phyloP scores from a whole-genome alignment of 2,113 vertebrate genomes.

The Nycticorax nycticorax region DNA sequence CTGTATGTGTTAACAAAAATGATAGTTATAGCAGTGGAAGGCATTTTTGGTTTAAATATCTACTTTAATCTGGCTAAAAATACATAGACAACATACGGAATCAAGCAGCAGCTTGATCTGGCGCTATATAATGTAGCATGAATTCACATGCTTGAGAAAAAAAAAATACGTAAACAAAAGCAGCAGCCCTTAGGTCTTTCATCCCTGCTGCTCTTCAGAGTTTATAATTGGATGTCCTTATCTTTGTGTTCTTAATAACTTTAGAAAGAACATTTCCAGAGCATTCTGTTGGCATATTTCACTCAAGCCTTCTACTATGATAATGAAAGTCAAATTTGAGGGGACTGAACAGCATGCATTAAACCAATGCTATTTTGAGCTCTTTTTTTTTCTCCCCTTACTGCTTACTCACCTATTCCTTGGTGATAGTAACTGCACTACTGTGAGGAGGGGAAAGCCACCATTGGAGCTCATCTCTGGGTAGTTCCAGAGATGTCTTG shows the following conservation, averaged over 20 bases:
- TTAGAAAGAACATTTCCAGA: background rate
- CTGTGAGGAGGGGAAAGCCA: background rate
- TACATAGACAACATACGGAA: background rate
- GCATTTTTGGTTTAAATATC: background rate
- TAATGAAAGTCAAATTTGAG: background rate
- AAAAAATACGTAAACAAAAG: background rate
- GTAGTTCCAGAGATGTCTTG: background rate
- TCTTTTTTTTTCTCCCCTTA: background rate
- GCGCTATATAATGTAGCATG: background rate
- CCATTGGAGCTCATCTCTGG: background rate
- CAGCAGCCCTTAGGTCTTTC: background rate
- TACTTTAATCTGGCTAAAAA: background rate
- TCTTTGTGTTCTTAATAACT: background rate
- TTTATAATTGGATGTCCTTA: background rate
- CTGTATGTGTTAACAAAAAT: background rate
- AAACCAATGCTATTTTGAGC: background rate
- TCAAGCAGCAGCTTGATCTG: background rate
- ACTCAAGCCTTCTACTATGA: background rate
- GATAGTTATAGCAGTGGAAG: background rate
- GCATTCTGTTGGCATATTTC: background rate
- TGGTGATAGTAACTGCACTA: background rate
- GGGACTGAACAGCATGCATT: background rate
- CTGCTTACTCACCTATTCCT: background rate
- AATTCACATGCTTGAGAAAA: background rate
- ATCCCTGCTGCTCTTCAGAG: background rate